Percentiles rank a stretch among this genome's conserved stretches.
These are phyloP conservation scores for Sminthurides bifidus DNA, from an alignment of 1,140 invertebrate species.

Conservation along the genomic window DNA sequence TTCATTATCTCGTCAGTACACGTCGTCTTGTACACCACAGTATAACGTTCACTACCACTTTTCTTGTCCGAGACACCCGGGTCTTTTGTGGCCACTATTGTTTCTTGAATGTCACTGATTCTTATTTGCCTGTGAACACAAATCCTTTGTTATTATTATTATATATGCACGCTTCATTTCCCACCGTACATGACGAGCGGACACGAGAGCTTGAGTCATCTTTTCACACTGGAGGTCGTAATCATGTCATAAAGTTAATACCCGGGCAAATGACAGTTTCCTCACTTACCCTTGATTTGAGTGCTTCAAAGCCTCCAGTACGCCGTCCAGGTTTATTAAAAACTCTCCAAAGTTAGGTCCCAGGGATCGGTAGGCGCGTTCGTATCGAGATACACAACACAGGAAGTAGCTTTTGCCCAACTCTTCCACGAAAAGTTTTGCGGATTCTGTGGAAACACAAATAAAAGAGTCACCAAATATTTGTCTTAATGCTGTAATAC, in stretches of 20 bases:
- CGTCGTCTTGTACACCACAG: slow-evolving; percentile 24
- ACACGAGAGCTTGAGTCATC: neutral
- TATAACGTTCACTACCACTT: slow-evolving; percentile 13
- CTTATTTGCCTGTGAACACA: slow-evolving; percentile 19
- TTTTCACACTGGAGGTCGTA: neutral
- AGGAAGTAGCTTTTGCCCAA: slow-evolving; percentile 25
- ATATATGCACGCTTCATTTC: neutral
- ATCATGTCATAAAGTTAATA: slow-evolving; percentile 6
- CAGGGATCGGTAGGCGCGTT: slow-evolving; percentile 60
- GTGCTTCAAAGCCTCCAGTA: slow-evolving; percentile 69
- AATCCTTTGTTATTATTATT: no score
- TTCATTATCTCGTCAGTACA: slow-evolving; percentile 17
- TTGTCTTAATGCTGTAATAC: no score
- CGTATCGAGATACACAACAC: slow-evolving; percentile 48
- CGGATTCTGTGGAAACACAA: no score
- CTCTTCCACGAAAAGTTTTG: slow-evolving; percentile 18
- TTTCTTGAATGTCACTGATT: slow-evolving; percentile 24
- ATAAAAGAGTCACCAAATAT: no score
- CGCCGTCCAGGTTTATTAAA: slow-evolving; percentile 72
- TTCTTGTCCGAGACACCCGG: slow-evolving; percentile 2
- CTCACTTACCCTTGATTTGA: slow-evolving; percentile 33
- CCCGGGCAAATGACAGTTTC: no score
- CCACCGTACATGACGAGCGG: neutral
- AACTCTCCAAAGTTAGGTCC: slow-evolving; percentile 70
- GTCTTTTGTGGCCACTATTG: slow-evolving; percentile 24